phyloP scores from a whole-genome alignment of 2,113 vertebrate species.

The Thermophis baileyi region DNA sequence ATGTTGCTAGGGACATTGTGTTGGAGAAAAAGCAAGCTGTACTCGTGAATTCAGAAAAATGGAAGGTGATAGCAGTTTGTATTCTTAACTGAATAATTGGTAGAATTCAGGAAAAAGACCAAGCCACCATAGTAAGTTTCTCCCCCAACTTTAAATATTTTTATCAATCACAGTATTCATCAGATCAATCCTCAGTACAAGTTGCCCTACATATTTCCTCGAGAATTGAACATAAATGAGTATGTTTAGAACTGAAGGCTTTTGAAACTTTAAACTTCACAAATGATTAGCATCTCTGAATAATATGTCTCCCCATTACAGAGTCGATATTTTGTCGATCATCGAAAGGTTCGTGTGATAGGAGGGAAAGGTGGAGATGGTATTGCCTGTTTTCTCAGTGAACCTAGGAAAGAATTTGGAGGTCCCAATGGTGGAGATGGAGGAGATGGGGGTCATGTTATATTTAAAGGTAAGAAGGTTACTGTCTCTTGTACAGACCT shows the following conservation, averaged over 20 bases:
- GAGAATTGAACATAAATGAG: not conserved
- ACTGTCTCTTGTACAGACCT: not conserved
- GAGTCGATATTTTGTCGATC: constrained; percentile 87
- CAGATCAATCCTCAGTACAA: not conserved
- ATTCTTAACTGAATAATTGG: not conserved
- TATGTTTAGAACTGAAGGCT: not conserved
- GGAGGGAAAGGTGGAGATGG: constrained; percentile 86
- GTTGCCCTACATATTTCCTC: not conserved
- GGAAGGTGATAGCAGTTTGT: not conserved
- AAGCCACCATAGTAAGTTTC: not conserved
- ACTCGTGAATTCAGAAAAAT: not conserved
- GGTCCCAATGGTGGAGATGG: constrained; percentile 95
- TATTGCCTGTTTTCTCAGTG: constrained; percentile 82
- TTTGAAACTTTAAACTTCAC: not conserved
- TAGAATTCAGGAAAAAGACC: not conserved
- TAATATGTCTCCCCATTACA: constrained; percentile 50
- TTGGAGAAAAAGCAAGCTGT: not conserved
- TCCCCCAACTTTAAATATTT: not conserved
- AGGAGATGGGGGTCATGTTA: constrained; percentile 84
- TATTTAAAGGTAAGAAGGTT: constrained; percentile 79
- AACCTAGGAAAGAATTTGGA: constrained; percentile 91
- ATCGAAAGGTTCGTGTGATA: constrained; percentile 75
- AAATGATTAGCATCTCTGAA: not conserved
- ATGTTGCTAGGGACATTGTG: not conserved
- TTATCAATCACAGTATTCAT: not conserved